Evolutionary conservation across 2,888 invertebrate species (phyloP).

Genomic region (Standfussiana lucernea): DNA sequence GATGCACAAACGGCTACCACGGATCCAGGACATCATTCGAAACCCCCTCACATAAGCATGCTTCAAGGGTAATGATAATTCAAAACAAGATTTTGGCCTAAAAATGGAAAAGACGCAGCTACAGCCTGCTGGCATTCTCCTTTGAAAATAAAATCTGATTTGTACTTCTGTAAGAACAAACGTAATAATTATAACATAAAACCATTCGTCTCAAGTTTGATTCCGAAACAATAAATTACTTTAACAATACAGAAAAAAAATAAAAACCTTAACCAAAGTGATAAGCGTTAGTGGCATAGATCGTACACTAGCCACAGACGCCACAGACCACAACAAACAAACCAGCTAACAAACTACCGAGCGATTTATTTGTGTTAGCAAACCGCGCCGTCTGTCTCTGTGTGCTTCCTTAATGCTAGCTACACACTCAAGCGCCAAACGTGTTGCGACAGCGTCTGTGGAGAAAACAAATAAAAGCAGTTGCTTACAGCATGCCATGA

Average conservation of each 20-base stretch:
- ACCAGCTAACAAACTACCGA: constrained; percentile 30
- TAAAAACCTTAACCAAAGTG: not conserved
- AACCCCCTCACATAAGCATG: too few relatives aligned
- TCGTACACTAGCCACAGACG: not conserved
- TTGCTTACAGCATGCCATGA: not conserved
- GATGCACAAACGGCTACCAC: not conserved
- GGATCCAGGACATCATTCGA: too few relatives aligned
- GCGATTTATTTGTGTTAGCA: constrained; percentile 53
- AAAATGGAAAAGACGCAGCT: not conserved
- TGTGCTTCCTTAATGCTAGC: constrained; percentile 35
- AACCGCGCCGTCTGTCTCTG: constrained; percentile 28
- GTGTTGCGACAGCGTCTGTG: not conserved
- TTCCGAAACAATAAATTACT: not conserved
- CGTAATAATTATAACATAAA: not conserved
- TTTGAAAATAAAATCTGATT: not conserved
- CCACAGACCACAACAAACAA: constrained; percentile 31
- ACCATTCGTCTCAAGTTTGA: not conserved
- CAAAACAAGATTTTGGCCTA: not conserved
- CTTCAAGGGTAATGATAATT: not conserved
- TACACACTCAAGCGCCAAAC: not conserved
- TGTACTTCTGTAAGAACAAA: not conserved
- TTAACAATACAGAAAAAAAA: not conserved
- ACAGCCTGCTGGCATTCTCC: not conserved
- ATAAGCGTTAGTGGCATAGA: not conserved
- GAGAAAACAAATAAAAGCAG: not conserved